These are phyloP conservation scores for Habropoda laboriosa DNA, from an alignment of 1,140 invertebrate species.

Conservation along the genomic window DNA sequence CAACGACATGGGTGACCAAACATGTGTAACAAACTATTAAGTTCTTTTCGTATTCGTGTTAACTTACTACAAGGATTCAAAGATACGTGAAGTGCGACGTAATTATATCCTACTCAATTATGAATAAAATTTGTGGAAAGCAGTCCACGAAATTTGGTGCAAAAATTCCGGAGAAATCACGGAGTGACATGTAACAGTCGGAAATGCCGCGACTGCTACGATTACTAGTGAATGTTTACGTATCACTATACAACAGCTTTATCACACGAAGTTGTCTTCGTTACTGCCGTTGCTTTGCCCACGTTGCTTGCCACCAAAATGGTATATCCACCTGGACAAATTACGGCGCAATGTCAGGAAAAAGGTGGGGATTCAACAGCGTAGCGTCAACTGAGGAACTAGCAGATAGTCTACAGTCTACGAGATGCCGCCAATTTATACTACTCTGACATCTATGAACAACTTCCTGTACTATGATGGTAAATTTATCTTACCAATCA, in stretches of 20 bases:
- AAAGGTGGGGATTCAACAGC: background rate
- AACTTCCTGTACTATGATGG: too few species aligned
- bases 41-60: background rate
- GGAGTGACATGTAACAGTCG: background rate
- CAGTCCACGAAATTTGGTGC: background rate
- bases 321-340: background rate
- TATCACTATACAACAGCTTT: background rate
- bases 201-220: background rate
- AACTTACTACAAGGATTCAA: constrained; percentile 20
- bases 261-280: background rate
- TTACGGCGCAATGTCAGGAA: background rate
- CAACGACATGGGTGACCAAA: background rate
- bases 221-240: background rate
- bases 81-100: too few species aligned
- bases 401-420: background rate
- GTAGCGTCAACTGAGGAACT: background rate
- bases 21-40: background rate
- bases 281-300: background rate
- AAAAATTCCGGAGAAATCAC: constrained; percentile 4
- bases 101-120: background rate
- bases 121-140: too few species aligned
- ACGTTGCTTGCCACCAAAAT: background rate
- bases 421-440: background rate
- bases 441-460: background rate
- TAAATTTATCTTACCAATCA: background rate